Base-by-base conservation (phyloP, 2,888 invertebrate genomes). In the Tipula vernalis region DNA sequence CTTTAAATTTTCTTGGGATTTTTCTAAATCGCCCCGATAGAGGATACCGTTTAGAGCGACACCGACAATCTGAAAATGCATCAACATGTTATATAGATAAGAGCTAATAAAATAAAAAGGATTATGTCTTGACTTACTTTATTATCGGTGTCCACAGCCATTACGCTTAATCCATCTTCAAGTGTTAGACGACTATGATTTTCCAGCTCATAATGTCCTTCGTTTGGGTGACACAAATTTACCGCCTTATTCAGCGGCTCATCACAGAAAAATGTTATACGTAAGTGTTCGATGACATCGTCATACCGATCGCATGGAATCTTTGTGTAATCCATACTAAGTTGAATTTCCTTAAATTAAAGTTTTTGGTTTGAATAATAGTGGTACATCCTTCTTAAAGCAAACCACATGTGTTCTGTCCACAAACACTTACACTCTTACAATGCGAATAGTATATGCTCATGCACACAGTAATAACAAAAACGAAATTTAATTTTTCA, bases 191-290 rank as follows among this genome's bases (percentile, higher is more conserved):
- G 90, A 89, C 96, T 95, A 89, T 96, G 95, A 39, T 93, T 92
- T 91, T 97, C 96, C 87, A 96, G 92, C 41, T 95, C 94, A 0
- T 92, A 93, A 89, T 96, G 96, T 0, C 95, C 93, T 89, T 95
- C 93, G 0, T 96, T 96, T 5, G 94, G 93, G 86, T 93, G 91
- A 89, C 96, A 96, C 5, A 96, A 92, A 12, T 93, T 93, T n/a
- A 96, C 95, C 0, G 96, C 95, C 89, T 94, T 94, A 91, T 97
- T 97, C 85, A 97, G 92, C 0, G 97, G 96, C 90, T 97, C 97
- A 90, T 97, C 97, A 0, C 96, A 95, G 90, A 97, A 97, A 92
- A 96, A 96, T 89, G 94, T 95, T 88, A 93, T 92, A 47, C 96
- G 93, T 86, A 97, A 92, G 90, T 96, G 96, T 39, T 93, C 91